Base-by-base conservation (phyloP, 2,113 vertebrate species). In the Origma solitaria region DNA sequence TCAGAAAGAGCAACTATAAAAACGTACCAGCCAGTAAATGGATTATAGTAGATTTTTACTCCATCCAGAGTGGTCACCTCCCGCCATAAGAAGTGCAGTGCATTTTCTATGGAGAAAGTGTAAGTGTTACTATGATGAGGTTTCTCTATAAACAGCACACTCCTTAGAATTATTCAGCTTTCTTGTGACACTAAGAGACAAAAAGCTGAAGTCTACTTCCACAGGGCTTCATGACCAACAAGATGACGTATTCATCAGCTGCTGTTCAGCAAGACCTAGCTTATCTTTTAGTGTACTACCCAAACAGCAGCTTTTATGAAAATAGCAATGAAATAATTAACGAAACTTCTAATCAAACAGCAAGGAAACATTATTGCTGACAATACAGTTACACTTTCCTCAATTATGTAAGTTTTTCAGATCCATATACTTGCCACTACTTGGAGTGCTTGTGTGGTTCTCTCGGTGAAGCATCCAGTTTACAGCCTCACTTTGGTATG, bases 41-140 rank as follows among this genome's bases (percentile, higher is more conserved):
- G 99, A 95, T 99, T 99, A 97, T 99, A 99, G 97, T 98, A 99
- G 78, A 99, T 97, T 97, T 98, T 99, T 86, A 98, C 98, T 84
- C 98, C 98, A 77, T 99, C 99, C 86, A 98, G 82, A 90, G 98
- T 98, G 69, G 98, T 77, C 92, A 99, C 93, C 95, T 99, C 99
- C 86, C 98, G 95, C 99, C 99, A 99, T 37, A 99, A 98, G 88
- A 98, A 98, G 97, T 99, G 99, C 40, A 99, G 90, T 1, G 72
- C 86, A 64, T 98, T 98, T 96, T 99, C 99, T 99, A 97, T 8
- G 78, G 81, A 96, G 76, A 98, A 95, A 97, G 58, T 64, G 23
- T 80, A 71, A 16, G 60, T 27, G 33, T 90, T 85, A 97, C 69
- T 66, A 17, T 54, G 35, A 82, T 6, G 18, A 96, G 15, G 27